Percentiles rank a stretch among this genome's conserved stretches.
These are phyloP conservation scores for Scaptomyza polygonia DNA, from an alignment of 2,888 invertebrate species.

Conservation along the genomic window DNA sequence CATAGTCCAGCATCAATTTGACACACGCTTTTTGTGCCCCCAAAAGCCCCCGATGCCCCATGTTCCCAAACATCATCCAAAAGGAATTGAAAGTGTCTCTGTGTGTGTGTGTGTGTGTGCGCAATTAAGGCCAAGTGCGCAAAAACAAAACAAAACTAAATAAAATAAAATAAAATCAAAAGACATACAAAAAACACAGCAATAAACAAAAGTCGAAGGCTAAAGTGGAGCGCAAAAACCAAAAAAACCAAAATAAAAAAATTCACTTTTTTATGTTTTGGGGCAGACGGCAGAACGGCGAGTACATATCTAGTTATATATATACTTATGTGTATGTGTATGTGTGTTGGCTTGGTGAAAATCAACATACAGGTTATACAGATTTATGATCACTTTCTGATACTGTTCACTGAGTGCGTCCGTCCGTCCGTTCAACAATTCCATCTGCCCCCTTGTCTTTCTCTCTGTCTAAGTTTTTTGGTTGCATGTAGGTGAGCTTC, in stretches of 20 bases:
- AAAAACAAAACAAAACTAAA: conserved; percentile 23
- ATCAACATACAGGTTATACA: conserved; percentile 72
- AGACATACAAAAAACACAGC: conserved; percentile 36
- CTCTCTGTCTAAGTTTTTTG: background rate
- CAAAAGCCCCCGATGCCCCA: too few species aligned
- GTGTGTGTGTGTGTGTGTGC: conserved; percentile 34
- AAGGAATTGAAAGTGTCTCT: conserved; percentile 81
- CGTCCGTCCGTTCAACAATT: conserved; percentile 20
- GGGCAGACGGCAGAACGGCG: conserved; percentile 35
- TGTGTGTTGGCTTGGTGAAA: conserved; percentile 55
- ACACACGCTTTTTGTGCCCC: conserved; percentile 50
- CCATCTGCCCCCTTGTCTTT: background rate
- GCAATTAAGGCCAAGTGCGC: conserved; percentile 79
- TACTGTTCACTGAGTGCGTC: conserved; percentile 51
- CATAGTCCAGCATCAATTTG: conserved; percentile 63
- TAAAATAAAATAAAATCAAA: conserved; percentile 32
- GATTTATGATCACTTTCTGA: conserved; percentile 76
- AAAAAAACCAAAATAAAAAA: conserved; percentile 44
- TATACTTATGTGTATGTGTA: background rate
- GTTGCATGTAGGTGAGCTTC: conserved; percentile 45
- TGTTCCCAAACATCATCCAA: conserved; percentile 28
- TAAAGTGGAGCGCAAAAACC: conserved; percentile 56
- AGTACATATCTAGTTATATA: conserved; percentile 30
- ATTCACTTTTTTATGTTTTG: conserved; percentile 70
- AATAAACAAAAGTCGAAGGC: conserved; percentile 55